These are phyloP conservation scores for Aptenodytes patagonicus DNA, from an alignment of 2,113 vertebrate genomes.

Conservation along the genomic window DNA sequence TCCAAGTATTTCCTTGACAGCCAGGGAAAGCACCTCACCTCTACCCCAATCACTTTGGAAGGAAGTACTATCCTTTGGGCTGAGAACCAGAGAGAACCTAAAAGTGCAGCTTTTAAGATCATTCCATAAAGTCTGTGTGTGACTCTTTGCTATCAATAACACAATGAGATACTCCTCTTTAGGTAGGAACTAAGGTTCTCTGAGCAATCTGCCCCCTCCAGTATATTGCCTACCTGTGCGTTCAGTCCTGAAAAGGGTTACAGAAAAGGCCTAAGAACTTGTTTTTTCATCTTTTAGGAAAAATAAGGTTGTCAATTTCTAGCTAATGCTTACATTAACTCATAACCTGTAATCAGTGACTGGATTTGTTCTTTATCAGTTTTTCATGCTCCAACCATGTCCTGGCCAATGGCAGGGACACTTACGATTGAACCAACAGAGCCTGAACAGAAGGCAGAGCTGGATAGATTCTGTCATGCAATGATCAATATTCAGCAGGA, in stretches of 20 bases:
- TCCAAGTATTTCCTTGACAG: too few relatives aligned
- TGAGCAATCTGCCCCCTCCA: too few relatives aligned
- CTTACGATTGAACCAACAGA: not conserved
- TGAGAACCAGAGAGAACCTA: too few relatives aligned
- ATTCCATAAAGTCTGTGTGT: too few relatives aligned
- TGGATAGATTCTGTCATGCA: not conserved
- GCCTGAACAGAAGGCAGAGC: not conserved
- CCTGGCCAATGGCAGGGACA: not conserved
- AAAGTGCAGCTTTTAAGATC: too few relatives aligned
- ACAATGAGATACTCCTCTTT: too few relatives aligned
- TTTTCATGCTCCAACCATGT: not conserved
- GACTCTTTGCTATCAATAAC: too few relatives aligned
- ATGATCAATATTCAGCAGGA: not conserved
- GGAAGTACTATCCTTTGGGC: too few relatives aligned
- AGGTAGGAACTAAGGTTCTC: too few relatives aligned
- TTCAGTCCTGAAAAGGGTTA: not conserved
- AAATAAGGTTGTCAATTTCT: not conserved
- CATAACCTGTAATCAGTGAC: not conserved
- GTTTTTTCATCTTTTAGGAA: not conserved
- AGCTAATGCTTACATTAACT: not conserved
- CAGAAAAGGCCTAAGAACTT: not conserved
- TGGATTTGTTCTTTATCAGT: not conserved
- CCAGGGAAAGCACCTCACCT: too few relatives aligned
- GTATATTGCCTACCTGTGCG: too few relatives aligned
- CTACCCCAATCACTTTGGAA: too few relatives aligned